A percentile compares a stretch with the other conserved stretches of the same genome.
Conservation (phyloP, 30 jellyfish, hydroid and myxozoan species). For the Aurelia sp. region DNA sequence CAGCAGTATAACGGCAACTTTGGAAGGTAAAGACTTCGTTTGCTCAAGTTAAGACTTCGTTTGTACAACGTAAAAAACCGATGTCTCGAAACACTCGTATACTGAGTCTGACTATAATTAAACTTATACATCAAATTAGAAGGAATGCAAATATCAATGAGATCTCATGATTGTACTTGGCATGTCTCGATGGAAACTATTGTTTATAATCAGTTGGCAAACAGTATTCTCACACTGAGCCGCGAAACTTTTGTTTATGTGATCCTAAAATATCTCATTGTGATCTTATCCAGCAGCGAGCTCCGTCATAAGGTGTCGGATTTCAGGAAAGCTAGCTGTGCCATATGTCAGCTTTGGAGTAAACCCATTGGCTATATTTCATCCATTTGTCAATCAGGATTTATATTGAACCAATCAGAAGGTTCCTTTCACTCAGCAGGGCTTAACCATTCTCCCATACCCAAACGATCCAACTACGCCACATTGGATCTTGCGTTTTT, state of each 20-base stretch:
- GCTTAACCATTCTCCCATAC: conserved; percentile 6
- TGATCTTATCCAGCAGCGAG: conserved; percentile 43
- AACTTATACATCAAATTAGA: not conserved
- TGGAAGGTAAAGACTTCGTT: no score
- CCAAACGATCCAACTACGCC: conserved; percentile 3
- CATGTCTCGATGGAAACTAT: not conserved
- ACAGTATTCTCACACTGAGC: conserved; percentile 3
- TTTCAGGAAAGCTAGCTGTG: conserved; percentile 51
- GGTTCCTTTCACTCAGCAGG: conserved; percentile 47
- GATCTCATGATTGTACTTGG: not conserved
- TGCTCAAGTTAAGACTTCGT: no score
- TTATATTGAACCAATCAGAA: conserved; percentile 29
- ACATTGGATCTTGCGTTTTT: no score
- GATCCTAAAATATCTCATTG: conserved; percentile 59
- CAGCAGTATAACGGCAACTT: no score
- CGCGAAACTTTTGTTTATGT: conserved; percentile 17
- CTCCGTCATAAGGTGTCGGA: conserved; percentile 34
- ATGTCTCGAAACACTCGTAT: not conserved
- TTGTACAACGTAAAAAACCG: not conserved
- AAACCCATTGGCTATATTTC: conserved; percentile 33
- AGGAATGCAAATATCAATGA: conserved; percentile 1
- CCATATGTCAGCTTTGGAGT: conserved; percentile 30
- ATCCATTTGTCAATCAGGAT: conserved; percentile 46
- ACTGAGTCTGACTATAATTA: conserved; percentile 28
- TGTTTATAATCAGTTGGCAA: not conserved